A percentile compares a stretch with the other conserved stretches of the same genome.
Conservation (phyloP, 1,140 invertebrate genomes). For the Apis florea region DNA sequence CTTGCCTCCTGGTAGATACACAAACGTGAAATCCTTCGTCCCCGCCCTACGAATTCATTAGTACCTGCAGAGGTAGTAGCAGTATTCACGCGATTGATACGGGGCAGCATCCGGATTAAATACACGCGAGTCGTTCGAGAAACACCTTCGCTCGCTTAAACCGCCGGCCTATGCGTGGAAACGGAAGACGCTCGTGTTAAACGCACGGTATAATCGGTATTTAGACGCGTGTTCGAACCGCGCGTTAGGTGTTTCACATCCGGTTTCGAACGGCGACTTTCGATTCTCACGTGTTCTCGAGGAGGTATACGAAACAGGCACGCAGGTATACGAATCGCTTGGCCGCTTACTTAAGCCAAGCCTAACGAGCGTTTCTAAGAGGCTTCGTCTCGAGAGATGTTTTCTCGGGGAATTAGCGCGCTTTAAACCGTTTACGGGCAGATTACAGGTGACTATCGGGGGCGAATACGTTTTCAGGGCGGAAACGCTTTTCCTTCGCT, state of each 20-base stretch:
- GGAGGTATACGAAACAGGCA: conserved; percentile 8
- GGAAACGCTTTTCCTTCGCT: not conserved
- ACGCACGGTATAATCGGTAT: conserved; percentile 10
- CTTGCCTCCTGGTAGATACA: too few species aligned
- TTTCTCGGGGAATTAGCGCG: conserved; percentile 52
- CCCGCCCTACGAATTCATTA: not conserved
- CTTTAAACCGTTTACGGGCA: conserved; percentile 42
- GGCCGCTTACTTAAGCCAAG: conserved; percentile 21
- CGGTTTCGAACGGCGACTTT: conserved; percentile 20
- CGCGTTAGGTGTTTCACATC: too few species aligned
- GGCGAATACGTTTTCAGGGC: too few species aligned
- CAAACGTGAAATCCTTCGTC: not conserved
- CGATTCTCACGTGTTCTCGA: conserved; percentile 47
- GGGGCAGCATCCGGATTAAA: conserved; percentile 11
- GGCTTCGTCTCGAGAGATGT: conserved; percentile 40
- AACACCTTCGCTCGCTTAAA: conserved; percentile 1
- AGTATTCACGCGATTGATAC: conserved; percentile 22
- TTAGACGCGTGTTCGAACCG: not conserved
- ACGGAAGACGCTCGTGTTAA: conserved; percentile 15
- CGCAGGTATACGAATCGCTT: conserved; percentile 35
- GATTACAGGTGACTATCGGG: conserved; percentile 29
- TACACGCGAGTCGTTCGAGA: conserved; percentile 13
- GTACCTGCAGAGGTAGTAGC: not conserved
- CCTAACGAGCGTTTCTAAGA: conserved; percentile 57
- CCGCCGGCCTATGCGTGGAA: not conserved